A percentile compares a stretch with the other conserved stretches of the same genome.
Conservation (phyloP, 2,797 vertebrate genomes). For the Sparidentex hasta region DNA sequence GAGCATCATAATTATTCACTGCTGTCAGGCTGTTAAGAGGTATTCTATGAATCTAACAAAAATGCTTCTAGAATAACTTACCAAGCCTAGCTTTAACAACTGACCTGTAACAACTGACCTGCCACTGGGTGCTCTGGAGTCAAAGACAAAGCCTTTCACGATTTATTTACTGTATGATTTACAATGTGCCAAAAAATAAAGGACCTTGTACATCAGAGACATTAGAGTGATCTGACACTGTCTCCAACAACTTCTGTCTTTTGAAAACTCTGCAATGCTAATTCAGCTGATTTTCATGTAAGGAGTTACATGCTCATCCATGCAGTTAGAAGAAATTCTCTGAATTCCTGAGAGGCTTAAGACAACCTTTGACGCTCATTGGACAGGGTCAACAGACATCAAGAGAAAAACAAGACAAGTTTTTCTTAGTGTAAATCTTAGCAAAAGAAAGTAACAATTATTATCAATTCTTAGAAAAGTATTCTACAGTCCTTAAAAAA, state of each 20-base stretch:
- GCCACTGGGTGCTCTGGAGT: background rate
- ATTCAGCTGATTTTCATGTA: background rate
- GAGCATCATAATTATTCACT: too few relatives aligned
- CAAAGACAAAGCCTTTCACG: background rate
- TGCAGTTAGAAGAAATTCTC: background rate
- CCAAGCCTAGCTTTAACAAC: background rate
- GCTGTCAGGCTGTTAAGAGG: too few relatives aligned
- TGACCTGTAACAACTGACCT: background rate
- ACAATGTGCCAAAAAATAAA: background rate
- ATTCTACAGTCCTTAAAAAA: conserved; percentile 1
- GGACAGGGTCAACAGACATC: background rate
- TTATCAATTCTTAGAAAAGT: fast-evolving
- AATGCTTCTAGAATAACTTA: too few relatives aligned
- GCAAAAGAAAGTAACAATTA: background rate
- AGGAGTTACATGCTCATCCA: conserved; percentile 23
- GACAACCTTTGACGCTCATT: background rate
- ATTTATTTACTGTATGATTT: conserved; percentile 8
- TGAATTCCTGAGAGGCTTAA: conserved; percentile 18
- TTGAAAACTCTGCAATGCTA: conserved; percentile 3
- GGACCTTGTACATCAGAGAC: background rate
- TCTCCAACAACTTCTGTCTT: background rate
- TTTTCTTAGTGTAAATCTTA: background rate
- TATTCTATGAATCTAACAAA: too few relatives aligned
- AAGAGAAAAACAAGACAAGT: background rate
- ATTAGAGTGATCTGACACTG: background rate